A percentile compares a stretch with the other conserved stretches of the same genome.
Conservation (phyloP, 2,888 invertebrate species). For the Melanotus villosus region DNA sequence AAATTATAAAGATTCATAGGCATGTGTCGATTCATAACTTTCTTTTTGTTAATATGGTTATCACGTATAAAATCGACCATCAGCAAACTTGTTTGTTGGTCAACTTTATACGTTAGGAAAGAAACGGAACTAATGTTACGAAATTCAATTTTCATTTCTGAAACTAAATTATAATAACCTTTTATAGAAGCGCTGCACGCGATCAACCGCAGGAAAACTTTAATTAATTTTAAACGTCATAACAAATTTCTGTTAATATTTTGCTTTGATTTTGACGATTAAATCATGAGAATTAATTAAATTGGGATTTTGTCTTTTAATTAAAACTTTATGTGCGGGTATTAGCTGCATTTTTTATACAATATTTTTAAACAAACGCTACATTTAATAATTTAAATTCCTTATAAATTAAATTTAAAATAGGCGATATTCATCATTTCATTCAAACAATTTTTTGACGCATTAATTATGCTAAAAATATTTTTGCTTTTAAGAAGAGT, state of each 20-base stretch:
- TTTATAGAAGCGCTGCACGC: neutral
- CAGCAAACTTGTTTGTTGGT: constrained; percentile 14
- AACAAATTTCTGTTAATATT: neutral
- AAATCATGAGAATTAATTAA: too few relatives aligned
- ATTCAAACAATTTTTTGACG: too few relatives aligned
- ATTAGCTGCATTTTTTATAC: too few relatives aligned
- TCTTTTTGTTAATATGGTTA: constrained; percentile 30
- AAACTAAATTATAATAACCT: constrained; percentile 10
- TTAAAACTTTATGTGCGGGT: too few relatives aligned
- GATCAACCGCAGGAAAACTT: neutral
- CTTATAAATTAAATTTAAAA: too few relatives aligned
- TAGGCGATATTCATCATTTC: too few relatives aligned
- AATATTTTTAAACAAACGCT: too few relatives aligned
- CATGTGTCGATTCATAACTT: constrained; percentile 27
- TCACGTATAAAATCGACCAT: constrained; percentile 22
- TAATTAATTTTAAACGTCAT: neutral
- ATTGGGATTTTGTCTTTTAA: too few relatives aligned
- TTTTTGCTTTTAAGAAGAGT: too few relatives aligned
- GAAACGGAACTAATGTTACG: constrained; percentile 14
- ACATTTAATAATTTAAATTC: too few relatives aligned
- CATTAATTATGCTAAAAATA: too few relatives aligned
- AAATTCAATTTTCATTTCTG: constrained; percentile 18
- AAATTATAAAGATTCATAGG: constrained; percentile 12
- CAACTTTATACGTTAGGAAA: constrained; percentile 12
- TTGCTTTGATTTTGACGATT: too few relatives aligned